Conservation (phyloP, 1,140 invertebrate genomes). For the Eriosoma lanigerum region DNA sequence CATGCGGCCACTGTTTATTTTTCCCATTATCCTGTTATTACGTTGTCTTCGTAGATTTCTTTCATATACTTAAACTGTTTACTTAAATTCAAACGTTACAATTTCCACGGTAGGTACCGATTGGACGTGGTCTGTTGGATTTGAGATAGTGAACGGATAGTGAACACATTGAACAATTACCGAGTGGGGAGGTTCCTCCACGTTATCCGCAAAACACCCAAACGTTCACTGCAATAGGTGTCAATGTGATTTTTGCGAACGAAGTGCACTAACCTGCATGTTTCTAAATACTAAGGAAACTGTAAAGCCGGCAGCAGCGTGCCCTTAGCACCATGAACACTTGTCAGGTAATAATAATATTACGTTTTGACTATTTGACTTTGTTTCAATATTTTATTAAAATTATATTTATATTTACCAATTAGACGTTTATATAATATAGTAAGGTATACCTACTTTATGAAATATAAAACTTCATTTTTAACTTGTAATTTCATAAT, state of each 20-base stretch:
- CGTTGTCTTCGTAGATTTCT: slow-evolving; percentile 7
- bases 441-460: no score
- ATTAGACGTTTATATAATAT: no score
- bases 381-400: no score
- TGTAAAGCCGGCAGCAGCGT: neutral
- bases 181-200: slow-evolving; percentile 29
- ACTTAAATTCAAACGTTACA: neutral
- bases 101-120: slow-evolving; percentile 33
- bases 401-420: no score
- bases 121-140: slow-evolving; percentile 39
- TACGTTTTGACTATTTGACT: no score
- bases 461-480: no score
- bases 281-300: neutral
- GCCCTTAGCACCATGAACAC: slow-evolving; percentile 1
- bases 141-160: neutral
- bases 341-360: neutral
- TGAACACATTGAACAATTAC: neutral
- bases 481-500: no score
- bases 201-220: neutral
- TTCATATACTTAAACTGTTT: neutral
- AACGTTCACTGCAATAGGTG: neutral
- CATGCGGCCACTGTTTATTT: neutral
- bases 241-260: slow-evolving; percentile 24
- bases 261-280: slow-evolving; percentile 13
- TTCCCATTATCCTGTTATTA: neutral